Evolutionary conservation across 2,888 invertebrate species (phyloP), one percentile per base, ranked within the genome.

Genomic region (Zaprionus lineosus): DNA sequence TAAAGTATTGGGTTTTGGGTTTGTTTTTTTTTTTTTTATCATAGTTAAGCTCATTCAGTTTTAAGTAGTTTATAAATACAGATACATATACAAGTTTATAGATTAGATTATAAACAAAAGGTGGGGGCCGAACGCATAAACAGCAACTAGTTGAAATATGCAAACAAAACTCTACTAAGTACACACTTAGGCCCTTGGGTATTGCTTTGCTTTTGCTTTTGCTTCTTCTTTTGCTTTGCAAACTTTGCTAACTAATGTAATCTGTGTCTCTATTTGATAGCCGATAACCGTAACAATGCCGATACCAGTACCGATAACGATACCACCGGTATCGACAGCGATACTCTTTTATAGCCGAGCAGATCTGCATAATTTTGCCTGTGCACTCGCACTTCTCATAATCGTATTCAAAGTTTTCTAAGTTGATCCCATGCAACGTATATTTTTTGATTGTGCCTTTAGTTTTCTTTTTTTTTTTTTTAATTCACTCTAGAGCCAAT

Each of bases 341-440:
- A 24, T 24, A 24, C 8, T 41, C 28, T 16, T 29, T 28, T 34
- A 48, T 50, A 59, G 37, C 59, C 53, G 59, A 64, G 65, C 60
- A 47, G 39, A 55, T 65, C 40, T 55, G 44, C 56, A 21, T 21
- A 31, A 44, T 53, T 40, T 37, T 33, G 11, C 40, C 37, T 36
- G 18, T 47, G 33, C 16, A 39, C 56, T 53, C 29, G 15, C 57
- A 57, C 40, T 48, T 61, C 39, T 67, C 39, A 47, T 51, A 47
- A 39, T 48, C 34, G 34, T 57, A 51, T 52, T 56, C 24, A 44
- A 31, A 40, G 26, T 15, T 33, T 60, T 61, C 75, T 79, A 77
- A 79, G 72, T 84, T 84, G 85, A 78, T 84, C 84, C 84, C 84
- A 66, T 84, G 85, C 81, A 84, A 85, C 83, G 67, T 68, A 62